A percentile compares a stretch with the other conserved stretches of the same genome.
Conservation (phyloP, 2,888 invertebrate genomes). For the Oligia latruncula region DNA sequence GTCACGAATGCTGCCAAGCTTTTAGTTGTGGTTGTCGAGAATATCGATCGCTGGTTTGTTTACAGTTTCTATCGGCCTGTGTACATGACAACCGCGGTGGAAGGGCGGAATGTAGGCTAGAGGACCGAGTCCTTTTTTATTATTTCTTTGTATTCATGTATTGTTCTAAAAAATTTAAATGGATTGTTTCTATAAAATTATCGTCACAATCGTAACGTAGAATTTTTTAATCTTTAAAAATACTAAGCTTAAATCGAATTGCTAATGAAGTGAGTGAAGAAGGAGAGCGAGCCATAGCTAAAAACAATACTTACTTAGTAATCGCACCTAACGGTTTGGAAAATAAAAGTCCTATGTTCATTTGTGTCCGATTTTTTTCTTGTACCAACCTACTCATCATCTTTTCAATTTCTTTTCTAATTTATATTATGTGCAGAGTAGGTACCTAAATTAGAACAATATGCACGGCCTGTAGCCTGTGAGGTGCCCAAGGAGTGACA, state of each 20-base stretch:
- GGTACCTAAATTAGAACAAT: too few relatives aligned
- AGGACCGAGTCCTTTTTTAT: constrained; percentile 59
- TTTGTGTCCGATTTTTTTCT: background rate
- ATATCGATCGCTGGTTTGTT: constrained; percentile 88
- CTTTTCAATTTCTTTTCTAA: background rate
- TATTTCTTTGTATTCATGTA: constrained; percentile 6
- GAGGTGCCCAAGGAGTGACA: background rate
- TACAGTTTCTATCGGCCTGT: constrained; percentile 87
- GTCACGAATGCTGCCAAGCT: constrained; percentile 78
- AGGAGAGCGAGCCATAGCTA: background rate
- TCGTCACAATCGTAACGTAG: background rate
- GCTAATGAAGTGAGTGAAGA: too few relatives aligned
- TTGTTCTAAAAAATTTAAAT: background rate
- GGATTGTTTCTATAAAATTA: background rate
- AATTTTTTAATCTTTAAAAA: background rate
- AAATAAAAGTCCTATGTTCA: background rate
- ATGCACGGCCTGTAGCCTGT: too few relatives aligned
- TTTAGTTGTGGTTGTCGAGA: constrained; percentile 79
- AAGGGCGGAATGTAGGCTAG: constrained; percentile 77
- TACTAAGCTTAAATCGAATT: background rate
- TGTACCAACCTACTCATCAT: background rate
- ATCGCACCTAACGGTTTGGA: background rate
- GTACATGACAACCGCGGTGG: constrained; percentile 88
- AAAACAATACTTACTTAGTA: too few relatives aligned
- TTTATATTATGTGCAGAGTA: background rate